Evolutionary conservation across 64 coral and sea anemone species (phyloP), one percentile per base, ranked within the genome.

Genomic region (Anthopleura sola): DNA sequence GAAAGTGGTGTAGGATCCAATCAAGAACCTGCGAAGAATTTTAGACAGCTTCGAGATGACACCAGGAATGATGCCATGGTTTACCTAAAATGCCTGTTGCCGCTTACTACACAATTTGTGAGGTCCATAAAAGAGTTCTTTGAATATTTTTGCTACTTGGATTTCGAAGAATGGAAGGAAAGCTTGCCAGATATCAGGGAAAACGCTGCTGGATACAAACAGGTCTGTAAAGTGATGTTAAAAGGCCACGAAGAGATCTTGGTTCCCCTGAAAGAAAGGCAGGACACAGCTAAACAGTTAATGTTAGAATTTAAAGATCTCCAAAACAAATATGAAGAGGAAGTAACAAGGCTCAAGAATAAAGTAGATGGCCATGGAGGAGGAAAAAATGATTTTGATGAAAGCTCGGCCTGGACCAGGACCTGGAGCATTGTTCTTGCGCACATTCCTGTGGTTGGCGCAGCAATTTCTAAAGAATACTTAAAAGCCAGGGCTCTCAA

Each of bases 131-230:
- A 44, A 19, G 57, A 66, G 47, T 86, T 39, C 64, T 86, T 86
- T 56, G 62, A 44, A 38, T 69, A 48, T 34, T 86, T 40, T 7
- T 40, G 46, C 37, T 18, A 44, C 39, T 28, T 86, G 84, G 46
- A 66, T 37, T 86, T 75, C 46, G 55, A 86, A 46, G 62, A 86
- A 74, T 86, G 84, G 84, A 66, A 64, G 36, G 84, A 86, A 21
- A 23, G 34, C 34, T 60, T 86, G 39, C 36, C 54, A 57, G 78
- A 78, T 36, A 88, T 88, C 49, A 34, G 19, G 33, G 77, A 79
- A 31, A 44, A 88, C 11, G 56, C 75, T 5, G 55, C 34, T 55
- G 53, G 33, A 20, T 53, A 88, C 86, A 88, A 88, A 39, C 18
- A 56, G 19, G 29, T n/a, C n/a, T n/a, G n/a, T n/a, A n/a, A n/a